Percentiles rank a stretch among this genome's conserved stretches.
Evolutionary conservation across 23 tunicate genomes (phyloP).

Genomic region (Styela clava): DNA sequence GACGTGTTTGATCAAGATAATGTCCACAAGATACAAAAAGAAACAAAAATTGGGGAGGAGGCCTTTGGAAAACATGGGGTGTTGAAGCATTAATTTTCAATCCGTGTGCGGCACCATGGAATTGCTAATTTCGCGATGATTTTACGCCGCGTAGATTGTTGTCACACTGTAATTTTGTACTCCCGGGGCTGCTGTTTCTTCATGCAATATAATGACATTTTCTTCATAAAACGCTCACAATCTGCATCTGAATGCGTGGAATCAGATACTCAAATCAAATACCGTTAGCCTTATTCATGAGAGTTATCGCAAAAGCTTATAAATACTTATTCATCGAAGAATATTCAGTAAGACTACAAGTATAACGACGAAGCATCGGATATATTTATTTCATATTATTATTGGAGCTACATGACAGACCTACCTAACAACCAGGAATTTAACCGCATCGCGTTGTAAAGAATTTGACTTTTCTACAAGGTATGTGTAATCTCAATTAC

Average conservation of each 20-base stretch:
- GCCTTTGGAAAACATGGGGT: background rate
- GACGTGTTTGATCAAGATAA: background rate
- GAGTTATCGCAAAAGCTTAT: background rate
- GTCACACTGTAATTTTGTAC: slow-evolving; percentile 36
- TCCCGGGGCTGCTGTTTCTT: slow-evolving; percentile 10
- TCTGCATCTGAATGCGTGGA: background rate
- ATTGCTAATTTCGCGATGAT: slow-evolving; percentile 34
- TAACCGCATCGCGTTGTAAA: too few relatives aligned
- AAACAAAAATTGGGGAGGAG: background rate
- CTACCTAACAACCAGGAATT: too few relatives aligned
- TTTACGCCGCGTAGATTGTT: slow-evolving; percentile 34
- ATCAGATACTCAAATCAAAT: background rate
- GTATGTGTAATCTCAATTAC: too few relatives aligned
- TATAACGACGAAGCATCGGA: background rate
- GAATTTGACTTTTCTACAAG: too few relatives aligned
- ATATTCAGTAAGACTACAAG: too few relatives aligned
- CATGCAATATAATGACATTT: slow-evolving; percentile 24
- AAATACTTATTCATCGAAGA: background rate
- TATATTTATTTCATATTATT: too few relatives aligned
- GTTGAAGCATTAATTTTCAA: background rate
- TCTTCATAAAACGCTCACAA: slow-evolving; percentile 21
- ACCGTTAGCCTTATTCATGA: background rate
- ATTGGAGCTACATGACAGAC: too few relatives aligned
- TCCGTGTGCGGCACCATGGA: slow-evolving; percentile 16
- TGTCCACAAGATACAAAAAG: background rate